Evolutionary conservation across 2,113 vertebrate genomes (phyloP).

Genomic region (Stictonetta naevosa): DNA sequence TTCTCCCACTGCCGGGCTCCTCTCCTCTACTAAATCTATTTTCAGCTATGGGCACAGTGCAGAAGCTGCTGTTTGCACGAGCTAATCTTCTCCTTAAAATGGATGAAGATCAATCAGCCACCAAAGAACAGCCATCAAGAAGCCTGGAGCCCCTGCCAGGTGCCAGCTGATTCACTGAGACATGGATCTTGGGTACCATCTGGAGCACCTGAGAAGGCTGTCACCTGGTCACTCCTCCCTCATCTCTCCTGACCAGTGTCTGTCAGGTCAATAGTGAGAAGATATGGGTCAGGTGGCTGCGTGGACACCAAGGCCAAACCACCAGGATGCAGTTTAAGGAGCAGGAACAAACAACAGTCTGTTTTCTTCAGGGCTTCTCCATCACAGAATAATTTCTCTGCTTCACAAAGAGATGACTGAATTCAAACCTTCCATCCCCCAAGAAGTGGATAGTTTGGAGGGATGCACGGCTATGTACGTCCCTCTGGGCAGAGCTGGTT

Average conservation of each 20-base stretch:
- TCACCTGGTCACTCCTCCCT: neutral
- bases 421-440: neutral
- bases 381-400: neutral
- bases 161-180: neutral
- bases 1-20: neutral
- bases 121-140: neutral
- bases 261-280: neutral
- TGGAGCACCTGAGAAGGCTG: neutral
- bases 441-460: neutral
- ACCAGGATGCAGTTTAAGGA: neutral
- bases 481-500: neutral
- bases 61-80: neutral
- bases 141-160: neutral
- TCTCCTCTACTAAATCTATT: neutral
- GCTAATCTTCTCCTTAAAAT: neutral
- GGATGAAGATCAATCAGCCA: neutral
- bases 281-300: rapidly evolving
- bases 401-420: neutral
- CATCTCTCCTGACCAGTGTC: neutral
- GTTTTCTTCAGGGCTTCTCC: neutral
- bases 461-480: rapidly evolving
- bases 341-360: neutral
- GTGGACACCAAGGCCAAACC: neutral
- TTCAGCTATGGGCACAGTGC: neutral
- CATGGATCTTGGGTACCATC: neutral